A percentile compares a stretch with the other conserved stretches of the same genome.
Evolutionary conservation across 2,888 invertebrate species (phyloP).

Genomic region (Dryomyza anilis): DNA sequence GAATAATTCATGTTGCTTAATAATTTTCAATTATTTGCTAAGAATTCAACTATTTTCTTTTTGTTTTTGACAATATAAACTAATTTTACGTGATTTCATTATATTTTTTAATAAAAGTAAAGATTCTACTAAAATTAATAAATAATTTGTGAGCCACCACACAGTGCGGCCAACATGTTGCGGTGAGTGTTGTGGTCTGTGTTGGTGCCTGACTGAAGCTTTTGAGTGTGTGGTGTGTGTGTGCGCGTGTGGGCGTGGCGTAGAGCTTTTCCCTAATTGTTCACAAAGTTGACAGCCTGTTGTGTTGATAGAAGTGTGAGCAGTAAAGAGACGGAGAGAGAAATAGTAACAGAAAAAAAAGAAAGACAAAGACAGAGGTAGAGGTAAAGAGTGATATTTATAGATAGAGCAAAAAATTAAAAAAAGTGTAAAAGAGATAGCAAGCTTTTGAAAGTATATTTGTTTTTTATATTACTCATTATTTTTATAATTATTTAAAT

Average conservation of each 20-base stretch:
- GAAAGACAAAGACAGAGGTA: not conserved
- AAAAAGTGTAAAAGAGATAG: not conserved
- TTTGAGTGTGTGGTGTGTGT: slow-evolving; percentile 30
- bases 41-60: not conserved
- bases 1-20: no score
- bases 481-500: not conserved
- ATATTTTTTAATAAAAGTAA: not conserved
- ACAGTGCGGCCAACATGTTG: no score
- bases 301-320: not conserved
- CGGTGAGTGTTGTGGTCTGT: slow-evolving; percentile 15
- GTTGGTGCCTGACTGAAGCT: slow-evolving; percentile 15
- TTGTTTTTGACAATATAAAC: not conserved
- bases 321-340: not conserved
- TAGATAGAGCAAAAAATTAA: not conserved
- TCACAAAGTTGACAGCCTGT: slow-evolving; percentile 28
- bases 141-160: not conserved
- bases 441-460: slow-evolving; percentile 30
- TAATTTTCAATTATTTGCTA: no score
- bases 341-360: not conserved
- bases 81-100: not conserved
- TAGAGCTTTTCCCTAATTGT: slow-evolving; percentile 28
- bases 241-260: slow-evolving; percentile 12
- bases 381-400: not conserved
- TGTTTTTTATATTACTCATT: slow-evolving; percentile 11
- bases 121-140: not conserved